Conservation (phyloP, 1,140 invertebrate species). For the Magallana ariakensis region DNA sequence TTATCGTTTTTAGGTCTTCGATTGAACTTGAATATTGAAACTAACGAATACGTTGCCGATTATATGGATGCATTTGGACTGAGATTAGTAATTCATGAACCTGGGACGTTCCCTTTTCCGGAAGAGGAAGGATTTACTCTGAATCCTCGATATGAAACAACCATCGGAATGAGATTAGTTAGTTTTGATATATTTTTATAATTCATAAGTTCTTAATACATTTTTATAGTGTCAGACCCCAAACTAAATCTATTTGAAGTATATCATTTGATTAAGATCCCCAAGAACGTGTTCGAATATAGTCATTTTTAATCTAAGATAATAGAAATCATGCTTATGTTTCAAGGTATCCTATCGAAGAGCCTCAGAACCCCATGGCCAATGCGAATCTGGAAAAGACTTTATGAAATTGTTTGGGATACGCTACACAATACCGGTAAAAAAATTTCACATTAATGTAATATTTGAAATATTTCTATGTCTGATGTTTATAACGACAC, state of each 20-base stretch:
- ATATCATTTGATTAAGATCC: too few relatives aligned
- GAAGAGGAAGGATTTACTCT: conserved; percentile 57
- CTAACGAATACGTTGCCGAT: conserved; percentile 52
- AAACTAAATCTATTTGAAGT: too few relatives aligned
- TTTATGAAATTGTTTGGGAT: conserved; percentile 42
- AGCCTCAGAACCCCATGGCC: not conserved
- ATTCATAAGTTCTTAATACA: too few relatives aligned
- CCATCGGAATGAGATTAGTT: conserved; percentile 57
- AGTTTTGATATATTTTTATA: not conserved
- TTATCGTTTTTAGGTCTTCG: conserved; percentile 52
- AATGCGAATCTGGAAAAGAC: conserved; percentile 28
- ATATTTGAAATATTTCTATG: too few relatives aligned
- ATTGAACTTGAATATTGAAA: conserved; percentile 57
- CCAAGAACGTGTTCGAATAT: too few relatives aligned
- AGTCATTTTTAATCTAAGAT: too few relatives aligned
- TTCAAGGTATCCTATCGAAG: not conserved
- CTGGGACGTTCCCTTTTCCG: conserved; percentile 56
- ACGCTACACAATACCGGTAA: conserved; percentile 24
- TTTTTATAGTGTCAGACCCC: too few relatives aligned
- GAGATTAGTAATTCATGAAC: conserved; percentile 58
- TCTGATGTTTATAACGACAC: too few relatives aligned
- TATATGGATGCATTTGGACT: conserved; percentile 56
- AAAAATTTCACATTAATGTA: not conserved
- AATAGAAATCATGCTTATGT: too few relatives aligned
- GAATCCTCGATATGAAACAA: conserved; percentile 57